phyloP scores from a whole-genome alignment of 2,888 invertebrate species.

The Hanleya hanleyi region DNA sequence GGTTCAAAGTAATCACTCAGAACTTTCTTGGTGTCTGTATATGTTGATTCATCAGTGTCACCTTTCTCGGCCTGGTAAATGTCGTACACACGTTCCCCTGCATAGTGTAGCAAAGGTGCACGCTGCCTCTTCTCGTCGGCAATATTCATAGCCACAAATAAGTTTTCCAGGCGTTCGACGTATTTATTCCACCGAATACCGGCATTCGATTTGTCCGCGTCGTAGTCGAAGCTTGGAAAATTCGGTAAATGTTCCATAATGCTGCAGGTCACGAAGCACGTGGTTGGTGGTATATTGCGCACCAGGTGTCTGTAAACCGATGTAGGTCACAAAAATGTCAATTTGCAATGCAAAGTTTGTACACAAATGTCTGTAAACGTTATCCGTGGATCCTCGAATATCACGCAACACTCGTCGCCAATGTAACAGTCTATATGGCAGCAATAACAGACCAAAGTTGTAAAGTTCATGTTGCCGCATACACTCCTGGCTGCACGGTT shows the following conservation, averaged over 20 bases:
- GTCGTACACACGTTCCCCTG: neutral
- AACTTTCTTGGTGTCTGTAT: neutral
- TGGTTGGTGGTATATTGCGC: too few relatives aligned
- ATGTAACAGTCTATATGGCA: too few relatives aligned
- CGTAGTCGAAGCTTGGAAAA: neutral
- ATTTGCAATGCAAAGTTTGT: too few relatives aligned
- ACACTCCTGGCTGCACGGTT: too few relatives aligned
- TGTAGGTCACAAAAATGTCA: too few relatives aligned
- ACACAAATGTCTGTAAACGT: too few relatives aligned
- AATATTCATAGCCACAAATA: conserved; percentile 1
- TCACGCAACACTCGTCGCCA: too few relatives aligned
- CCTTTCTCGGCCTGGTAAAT: conserved; percentile 4
- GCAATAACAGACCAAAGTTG: too few relatives aligned
- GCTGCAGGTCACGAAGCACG: too few relatives aligned
- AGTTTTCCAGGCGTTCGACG: neutral
- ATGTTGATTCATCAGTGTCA: neutral
- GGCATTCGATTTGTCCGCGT: conserved; percentile 2
- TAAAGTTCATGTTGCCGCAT: too few relatives aligned
- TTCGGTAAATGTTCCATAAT: neutral
- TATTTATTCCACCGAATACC: neutral
- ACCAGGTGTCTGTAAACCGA: too few relatives aligned
- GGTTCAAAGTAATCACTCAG: neutral
- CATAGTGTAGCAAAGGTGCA: neutral
- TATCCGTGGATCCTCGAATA: too few relatives aligned
- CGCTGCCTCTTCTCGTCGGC: neutral